Base-by-base conservation (phyloP, 2,797 vertebrate species). In the Remorina albescens region DNA sequence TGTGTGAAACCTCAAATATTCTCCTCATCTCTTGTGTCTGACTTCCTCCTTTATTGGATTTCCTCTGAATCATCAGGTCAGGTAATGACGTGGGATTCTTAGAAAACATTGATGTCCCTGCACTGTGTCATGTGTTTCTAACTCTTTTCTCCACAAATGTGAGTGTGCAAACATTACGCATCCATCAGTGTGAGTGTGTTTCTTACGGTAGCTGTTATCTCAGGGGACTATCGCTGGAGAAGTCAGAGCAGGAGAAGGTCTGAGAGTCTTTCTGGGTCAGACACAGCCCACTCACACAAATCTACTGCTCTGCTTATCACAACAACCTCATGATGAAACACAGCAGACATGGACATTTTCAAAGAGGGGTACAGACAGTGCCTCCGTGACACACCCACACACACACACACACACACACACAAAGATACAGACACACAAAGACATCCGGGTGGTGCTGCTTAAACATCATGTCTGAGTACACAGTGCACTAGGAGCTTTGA, bases 221-320 rank as follows among this genome's bases (percentile, higher is more conserved):
- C 0, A 0, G 34, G 44, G 56, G 34, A 71, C 12, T 60, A 44
- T 57, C 13, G 8, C 62, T 55, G 16, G 13, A 63, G 39, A 56
- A 36, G 37, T 66, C 70, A 58, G 23, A 42, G 66, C 61, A 47
- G 58, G 54, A 60, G 69, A 60, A 32, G 28, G 46, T 58, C 65
- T 4, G 18, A 57, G 61, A 57, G 16, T 51, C 50, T 51, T 16
- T 15, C 10, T 36, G 15, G 25, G 21, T 57, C 47, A 55, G 16
- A 74, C 70, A 44, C 44, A 39, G 54, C 61, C 30, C 32, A 54
- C 36, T 74, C 37, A 77, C 66, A 84, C n/a, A n/a, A 42, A 42
- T 86, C 80, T 82, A 81, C 64, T 53, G 79, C 79, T 86, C 64
- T 53, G 79, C 79, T 86, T 77, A 83, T 88, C 83, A 57, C 46